Base-by-base conservation (phyloP, 1,140 invertebrate species). In the Drosophila repletoides region DNA sequence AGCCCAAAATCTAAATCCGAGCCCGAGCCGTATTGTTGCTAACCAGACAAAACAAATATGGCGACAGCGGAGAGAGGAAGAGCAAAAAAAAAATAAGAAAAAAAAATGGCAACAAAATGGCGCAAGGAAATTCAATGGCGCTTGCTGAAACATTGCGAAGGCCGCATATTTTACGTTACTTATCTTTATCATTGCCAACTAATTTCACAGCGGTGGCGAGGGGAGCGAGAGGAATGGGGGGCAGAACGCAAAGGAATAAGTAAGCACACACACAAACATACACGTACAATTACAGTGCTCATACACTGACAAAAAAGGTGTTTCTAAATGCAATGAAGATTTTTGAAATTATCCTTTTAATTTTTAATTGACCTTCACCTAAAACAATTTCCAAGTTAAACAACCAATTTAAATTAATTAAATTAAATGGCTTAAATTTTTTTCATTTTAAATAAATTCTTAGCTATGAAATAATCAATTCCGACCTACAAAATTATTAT, bases 151-250 rank as follows among this genome's bases (percentile, higher is more conserved):
- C 76, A 81, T 81, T 81, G 71, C 80, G 60, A 80, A 76, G 71
- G 80, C 80, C 80, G 75, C 80, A 86, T 86, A 86, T 86, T 86
- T 86, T 76, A 86, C 80, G 80, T 86, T 86, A 79, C 81, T 86
- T 86, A 86, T 86, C 80, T 86, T 86, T 86, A 86, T 86, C 75
- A 86, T 86, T 86, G 80, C 80, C 80, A 87, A 86, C 80, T 86
- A 86, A 86, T 86, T 86, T 86, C 80, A 75, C 79, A 83, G 73
- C 55, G 33, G 6, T 24, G 29, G 28, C 15, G 36, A 26, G 34
- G 21, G 46, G 29, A 22, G 1, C 4, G 9, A 14, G 21, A 26
- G 49, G 10, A 6, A 21, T n/a, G 28, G 15, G 19, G 9, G 21
- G 19, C 19, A 5, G 7, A 51, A 4, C 21, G 29, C 40, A 22